Evolutionary conservation across 2,797 vertebrate species (phyloP).

Genomic region (Silurus aristotelis): DNA sequence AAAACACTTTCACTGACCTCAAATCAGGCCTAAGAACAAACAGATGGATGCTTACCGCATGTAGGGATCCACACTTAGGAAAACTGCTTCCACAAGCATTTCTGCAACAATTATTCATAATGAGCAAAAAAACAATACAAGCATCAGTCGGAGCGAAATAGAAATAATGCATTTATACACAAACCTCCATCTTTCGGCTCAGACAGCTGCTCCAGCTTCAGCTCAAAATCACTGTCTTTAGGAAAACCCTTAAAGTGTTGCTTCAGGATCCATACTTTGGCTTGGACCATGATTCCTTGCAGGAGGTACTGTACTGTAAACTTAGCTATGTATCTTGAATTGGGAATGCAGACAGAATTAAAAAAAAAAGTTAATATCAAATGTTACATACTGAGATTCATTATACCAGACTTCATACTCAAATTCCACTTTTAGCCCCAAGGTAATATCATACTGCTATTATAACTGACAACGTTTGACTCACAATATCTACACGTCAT

Average conservation of each 20-base stretch:
- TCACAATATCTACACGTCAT: no score
- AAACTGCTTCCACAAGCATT: slow-evolving; percentile 85
- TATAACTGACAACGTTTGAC: no score
- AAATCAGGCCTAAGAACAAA: not conserved
- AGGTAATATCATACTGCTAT: no score
- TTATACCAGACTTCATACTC: no score
- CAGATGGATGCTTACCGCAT: slow-evolving; percentile 79
- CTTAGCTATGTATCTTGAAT: no score
- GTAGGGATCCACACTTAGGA: slow-evolving; percentile 90
- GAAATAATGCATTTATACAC: slow-evolving; percentile 43
- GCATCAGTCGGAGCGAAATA: no score
- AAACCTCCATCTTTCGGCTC: slow-evolving; percentile 82
- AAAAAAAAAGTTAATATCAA: not conserved
- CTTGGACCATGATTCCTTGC: slow-evolving; percentile 74
- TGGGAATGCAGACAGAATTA: not conserved
- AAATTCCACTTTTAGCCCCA: no score
- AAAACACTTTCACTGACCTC: not conserved
- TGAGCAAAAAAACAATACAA: not conserved
- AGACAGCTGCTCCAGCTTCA: slow-evolving; percentile 79
- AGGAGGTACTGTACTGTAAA: not conserved
- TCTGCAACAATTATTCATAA: slow-evolving; percentile 71
- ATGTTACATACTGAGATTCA: not conserved
- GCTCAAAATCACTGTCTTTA: slow-evolving; percentile 79
- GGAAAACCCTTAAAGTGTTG: slow-evolving; percentile 85
- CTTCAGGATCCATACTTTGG: slow-evolving; percentile 81